A percentile compares a stretch with the other conserved stretches of the same genome.
Evolutionary conservation across 2,888 invertebrate genomes (phyloP).

Genomic region (Leptarthrus brevirostris): DNA sequence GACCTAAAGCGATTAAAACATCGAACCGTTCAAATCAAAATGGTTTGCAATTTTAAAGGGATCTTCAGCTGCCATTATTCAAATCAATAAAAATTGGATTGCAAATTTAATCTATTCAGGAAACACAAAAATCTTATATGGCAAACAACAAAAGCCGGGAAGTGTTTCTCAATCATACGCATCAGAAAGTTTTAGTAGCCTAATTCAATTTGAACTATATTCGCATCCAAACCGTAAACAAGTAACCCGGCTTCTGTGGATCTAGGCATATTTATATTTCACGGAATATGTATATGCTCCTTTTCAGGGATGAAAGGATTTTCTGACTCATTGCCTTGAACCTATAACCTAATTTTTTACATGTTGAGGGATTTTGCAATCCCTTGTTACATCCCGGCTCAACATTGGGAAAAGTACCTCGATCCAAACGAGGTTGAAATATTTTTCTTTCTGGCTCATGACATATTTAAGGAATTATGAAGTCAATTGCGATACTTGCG

Average conservation of each 20-base stretch:
- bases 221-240: too few relatives aligned
- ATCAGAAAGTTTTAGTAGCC: neutral
- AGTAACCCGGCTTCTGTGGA: neutral
- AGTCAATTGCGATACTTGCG: neutral
- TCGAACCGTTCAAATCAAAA: too few relatives aligned
- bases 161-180: conserved; percentile 8
- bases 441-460: neutral
- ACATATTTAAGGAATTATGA: neutral
- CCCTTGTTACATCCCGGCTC: neutral
- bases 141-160: too few relatives aligned
- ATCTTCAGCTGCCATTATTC: too few relatives aligned
- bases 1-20: too few relatives aligned
- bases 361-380: conserved; percentile 10
- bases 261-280: neutral
- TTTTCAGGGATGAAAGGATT: conserved; percentile 8
- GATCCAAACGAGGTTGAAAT: neutral
- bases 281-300: neutral
- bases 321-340: conserved; percentile 22
- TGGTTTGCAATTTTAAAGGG: too few relatives aligned
- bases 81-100: too few relatives aligned
- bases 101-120: too few relatives aligned
- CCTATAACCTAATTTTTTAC: conserved; percentile 1
- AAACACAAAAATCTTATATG: too few relatives aligned
- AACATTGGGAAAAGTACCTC: neutral
- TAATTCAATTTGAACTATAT: conserved; percentile 12